These are phyloP conservation scores for Apis dorsata DNA, from an alignment of 1,140 invertebrate species.

Conservation along the genomic window DNA sequence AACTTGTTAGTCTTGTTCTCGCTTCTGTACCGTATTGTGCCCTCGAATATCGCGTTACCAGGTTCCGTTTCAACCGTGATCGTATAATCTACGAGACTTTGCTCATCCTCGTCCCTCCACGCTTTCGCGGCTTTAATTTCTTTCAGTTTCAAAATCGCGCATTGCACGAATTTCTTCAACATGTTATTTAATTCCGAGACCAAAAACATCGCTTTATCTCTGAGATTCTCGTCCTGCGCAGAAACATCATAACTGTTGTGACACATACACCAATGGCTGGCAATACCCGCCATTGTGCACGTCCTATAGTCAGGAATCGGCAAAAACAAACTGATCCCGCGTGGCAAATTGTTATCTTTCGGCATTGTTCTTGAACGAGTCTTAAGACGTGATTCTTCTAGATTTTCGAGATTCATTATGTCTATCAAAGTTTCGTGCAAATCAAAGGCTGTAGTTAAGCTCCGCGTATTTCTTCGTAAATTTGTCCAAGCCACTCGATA, in stretches of 20 bases:
- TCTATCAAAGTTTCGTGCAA: constrained; percentile 84
- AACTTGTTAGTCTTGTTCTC: constrained; percentile 78
- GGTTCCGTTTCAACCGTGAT: constrained; percentile 85
- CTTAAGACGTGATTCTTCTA: constrained; percentile 69
- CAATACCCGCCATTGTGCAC: constrained; percentile 87
- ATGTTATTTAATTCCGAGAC: constrained; percentile 84
- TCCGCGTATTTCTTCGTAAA: constrained; percentile 80
- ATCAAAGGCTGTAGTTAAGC: constrained; percentile 83
- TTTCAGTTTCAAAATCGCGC: constrained; percentile 81
- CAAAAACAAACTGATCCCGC: constrained; percentile 88
- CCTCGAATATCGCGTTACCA: constrained; percentile 88
- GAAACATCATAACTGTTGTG: constrained; percentile 82
- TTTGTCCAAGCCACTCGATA: constrained; percentile 80
- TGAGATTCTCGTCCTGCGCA: constrained; percentile 78
- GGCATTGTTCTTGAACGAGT: constrained; percentile 60
- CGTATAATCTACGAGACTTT: constrained; percentile 82
- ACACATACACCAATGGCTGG: constrained; percentile 92
- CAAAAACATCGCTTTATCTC: constrained; percentile 81
- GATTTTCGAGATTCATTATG: constrained; percentile 79
- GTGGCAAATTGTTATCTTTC: constrained; percentile 69
- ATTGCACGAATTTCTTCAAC: constrained; percentile 82
- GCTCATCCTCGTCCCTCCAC: constrained; percentile 75
- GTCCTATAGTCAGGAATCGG: constrained; percentile 86
- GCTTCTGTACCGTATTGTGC: constrained; percentile 81
- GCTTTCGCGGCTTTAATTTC: constrained; percentile 81